phyloP scores from a whole-genome alignment of 2,797 vertebrate species.

The Anableps anableps region DNA sequence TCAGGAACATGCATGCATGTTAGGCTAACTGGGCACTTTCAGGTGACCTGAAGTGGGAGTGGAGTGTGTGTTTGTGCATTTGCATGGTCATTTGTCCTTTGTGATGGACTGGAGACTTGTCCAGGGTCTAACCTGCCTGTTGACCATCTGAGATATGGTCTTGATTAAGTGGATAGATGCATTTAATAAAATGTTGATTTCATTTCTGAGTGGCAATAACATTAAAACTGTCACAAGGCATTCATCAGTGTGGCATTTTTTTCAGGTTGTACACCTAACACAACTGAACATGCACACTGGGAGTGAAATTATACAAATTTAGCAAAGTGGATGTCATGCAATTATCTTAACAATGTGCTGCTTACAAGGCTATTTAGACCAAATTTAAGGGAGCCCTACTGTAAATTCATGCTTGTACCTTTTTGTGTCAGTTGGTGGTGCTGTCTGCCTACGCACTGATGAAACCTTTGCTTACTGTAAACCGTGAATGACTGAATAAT shows the following conservation, averaged over 20 bases:
- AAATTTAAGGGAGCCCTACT: background rate
- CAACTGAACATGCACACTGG: background rate
- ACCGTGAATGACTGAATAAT: conserved; percentile 64
- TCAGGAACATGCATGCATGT: background rate
- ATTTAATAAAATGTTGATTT: background rate
- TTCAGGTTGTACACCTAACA: background rate
- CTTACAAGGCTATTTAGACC: background rate
- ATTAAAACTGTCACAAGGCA: background rate
- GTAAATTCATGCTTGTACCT: background rate
- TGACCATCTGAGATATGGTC: background rate
- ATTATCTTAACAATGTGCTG: background rate
- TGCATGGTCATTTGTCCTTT: background rate
- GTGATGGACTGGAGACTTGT: background rate
- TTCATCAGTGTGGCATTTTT: background rate
- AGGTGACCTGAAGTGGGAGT: background rate
- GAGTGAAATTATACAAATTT: background rate
- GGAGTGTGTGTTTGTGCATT: background rate
- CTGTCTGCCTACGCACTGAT: conserved; percentile 49
- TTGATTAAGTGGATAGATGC: background rate
- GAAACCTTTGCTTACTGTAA: conserved; percentile 19
- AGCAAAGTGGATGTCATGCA: background rate
- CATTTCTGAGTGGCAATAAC: background rate
- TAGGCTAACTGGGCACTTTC: background rate
- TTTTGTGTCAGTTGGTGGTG: conserved; percentile 48
- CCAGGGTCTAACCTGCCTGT: background rate